These are phyloP conservation scores for Tuberolachnus salignus DNA, from an alignment of 2,888 invertebrate species.

Conservation along the genomic window DNA sequence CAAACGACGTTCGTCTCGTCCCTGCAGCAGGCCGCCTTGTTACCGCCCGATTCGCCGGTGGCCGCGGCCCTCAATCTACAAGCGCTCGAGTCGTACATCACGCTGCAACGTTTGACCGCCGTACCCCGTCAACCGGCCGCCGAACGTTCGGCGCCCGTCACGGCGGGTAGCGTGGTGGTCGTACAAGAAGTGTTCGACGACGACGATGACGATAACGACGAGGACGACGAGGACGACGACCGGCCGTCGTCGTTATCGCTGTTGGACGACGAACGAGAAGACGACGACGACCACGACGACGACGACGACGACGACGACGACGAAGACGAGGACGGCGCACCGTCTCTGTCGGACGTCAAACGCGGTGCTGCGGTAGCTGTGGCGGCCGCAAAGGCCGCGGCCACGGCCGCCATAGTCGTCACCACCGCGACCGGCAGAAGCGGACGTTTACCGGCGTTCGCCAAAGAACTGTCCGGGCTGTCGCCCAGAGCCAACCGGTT, in stretches of 20 bases:
- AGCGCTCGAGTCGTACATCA: constrained; percentile 84
- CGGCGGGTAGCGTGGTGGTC: constrained; percentile 3
- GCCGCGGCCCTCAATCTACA: constrained; percentile 84
- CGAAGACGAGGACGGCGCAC: constrained; percentile 13
- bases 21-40: constrained; percentile 79
- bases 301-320: constrained; percentile 1
- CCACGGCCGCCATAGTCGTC: constrained; percentile 63
- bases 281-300: constrained; percentile 10
- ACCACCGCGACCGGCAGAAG: constrained; percentile 22
- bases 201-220: too few relatives aligned
- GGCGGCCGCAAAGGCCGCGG: constrained; percentile 65
- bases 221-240: neutral
- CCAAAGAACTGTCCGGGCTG: constrained; percentile 73
- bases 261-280: constrained; percentile 1
- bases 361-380: constrained; percentile 62
- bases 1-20: constrained; percentile 86
- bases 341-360: constrained; percentile 62
- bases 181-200: constrained; percentile 16
- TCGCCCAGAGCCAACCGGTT: constrained; percentile 71
- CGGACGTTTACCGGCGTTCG: constrained; percentile 64
- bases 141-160: neutral
- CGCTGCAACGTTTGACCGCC: constrained; percentile 68
- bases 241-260: neutral
- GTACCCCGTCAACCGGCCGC: constrained; percentile 37
- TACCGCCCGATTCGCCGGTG: constrained; percentile 82